These are phyloP conservation scores for Tursiops truncatus DNA, from an alignment of 2,113 vertebrate genomes.

Conservation along the genomic window DNA sequence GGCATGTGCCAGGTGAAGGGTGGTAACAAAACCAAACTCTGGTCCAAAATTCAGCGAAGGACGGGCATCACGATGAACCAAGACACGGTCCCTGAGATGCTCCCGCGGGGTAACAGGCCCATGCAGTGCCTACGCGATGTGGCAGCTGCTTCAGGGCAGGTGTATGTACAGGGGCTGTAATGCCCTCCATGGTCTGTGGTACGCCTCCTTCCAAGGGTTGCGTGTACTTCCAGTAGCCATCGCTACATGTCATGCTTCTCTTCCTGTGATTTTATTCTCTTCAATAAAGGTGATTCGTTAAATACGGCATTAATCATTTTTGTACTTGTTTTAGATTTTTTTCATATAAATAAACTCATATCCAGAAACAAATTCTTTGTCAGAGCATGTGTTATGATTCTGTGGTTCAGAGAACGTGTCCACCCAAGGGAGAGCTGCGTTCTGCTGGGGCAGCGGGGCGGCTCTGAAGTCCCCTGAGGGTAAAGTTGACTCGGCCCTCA, in stretches of 20 bases:
- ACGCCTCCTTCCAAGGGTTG: not conserved
- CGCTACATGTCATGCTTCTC: not conserved
- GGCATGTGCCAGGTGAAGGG: not conserved
- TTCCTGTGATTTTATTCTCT: slow-evolving; percentile 1
- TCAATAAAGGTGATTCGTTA: not conserved
- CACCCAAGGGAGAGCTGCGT: not conserved
- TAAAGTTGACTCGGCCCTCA: not conserved
- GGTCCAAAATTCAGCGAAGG: not conserved
- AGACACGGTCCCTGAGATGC: not conserved
- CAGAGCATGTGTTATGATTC: not conserved
- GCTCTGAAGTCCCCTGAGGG: not conserved
- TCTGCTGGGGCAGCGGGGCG: not conserved
- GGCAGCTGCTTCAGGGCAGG: not conserved
- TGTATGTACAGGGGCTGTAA: not conserved
- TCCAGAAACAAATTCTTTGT: slow-evolving; percentile 17
- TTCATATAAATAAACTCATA: not conserved
- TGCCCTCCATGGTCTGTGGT: no score
- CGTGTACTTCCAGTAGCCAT: not conserved
- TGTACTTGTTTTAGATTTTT: not conserved
- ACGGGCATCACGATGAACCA: not conserved
- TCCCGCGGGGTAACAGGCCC: not conserved
- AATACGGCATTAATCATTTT: not conserved
- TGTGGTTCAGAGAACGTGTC: not conserved
- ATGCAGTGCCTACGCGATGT: accelerated
- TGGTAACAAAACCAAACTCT: not conserved